phyloP scores from a whole-genome alignment of 2,113 vertebrate genomes.

The Trochalopteron elliotii region DNA sequence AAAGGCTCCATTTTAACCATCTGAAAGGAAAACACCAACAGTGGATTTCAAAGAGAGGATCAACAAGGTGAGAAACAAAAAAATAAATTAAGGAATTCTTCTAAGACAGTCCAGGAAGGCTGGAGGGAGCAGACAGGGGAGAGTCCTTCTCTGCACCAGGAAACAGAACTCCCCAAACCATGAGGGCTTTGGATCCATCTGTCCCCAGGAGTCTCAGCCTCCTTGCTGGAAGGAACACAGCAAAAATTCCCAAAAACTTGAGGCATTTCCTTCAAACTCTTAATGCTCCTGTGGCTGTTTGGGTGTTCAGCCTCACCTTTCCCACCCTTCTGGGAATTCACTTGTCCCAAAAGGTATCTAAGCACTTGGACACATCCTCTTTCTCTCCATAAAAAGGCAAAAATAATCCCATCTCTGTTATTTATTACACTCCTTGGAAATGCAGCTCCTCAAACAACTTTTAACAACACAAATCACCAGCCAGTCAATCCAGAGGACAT shows the following conservation, averaged over 20 bases:
- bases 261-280: neutral
- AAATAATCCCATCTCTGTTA: neutral
- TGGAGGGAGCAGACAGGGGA: neutral
- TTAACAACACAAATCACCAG: neutral
- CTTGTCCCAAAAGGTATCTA: neutral
- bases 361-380: neutral
- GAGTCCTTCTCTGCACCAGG: neutral
- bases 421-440: neutral
- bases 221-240: neutral
- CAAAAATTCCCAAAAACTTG: neutral
- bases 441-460: neutral
- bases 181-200: neutral
- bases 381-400: neutral
- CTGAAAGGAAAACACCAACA: neutral
- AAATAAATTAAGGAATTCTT: neutral
- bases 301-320: neutral
- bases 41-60: neutral
- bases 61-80: neutral
- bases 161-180: neutral
- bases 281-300: neutral
- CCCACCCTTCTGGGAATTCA: neutral
- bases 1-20: constrained; percentile 21
- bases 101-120: neutral
- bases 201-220: neutral
- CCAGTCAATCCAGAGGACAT: neutral